These are phyloP conservation scores for Argopecten irradians DNA, from an alignment of 1,140 invertebrate species.

Conservation along the genomic window DNA sequence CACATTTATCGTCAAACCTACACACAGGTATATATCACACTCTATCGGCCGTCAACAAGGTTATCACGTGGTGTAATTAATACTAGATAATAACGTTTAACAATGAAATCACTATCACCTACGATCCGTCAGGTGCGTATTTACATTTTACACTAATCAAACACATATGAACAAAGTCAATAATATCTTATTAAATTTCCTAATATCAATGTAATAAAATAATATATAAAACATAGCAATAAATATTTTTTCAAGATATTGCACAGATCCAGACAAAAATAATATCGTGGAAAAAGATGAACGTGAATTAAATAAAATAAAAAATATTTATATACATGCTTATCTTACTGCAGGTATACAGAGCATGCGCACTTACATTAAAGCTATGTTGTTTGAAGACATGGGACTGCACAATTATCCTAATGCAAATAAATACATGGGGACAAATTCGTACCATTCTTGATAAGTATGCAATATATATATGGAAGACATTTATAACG, in stretches of 20 bases:
- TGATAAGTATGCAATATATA: too few species aligned
- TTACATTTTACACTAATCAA: background rate
- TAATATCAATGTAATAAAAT: background rate
- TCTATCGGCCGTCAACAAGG: background rate
- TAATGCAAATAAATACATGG: background rate
- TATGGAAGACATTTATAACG: background rate
- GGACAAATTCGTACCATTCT: background rate
- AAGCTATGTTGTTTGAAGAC: background rate
- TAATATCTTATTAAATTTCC: background rate
- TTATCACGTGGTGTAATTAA: background rate
- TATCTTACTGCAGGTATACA: background rate
- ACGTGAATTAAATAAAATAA: background rate
- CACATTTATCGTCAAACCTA: background rate
- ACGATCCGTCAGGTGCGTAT: background rate
- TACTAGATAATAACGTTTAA: background rate
- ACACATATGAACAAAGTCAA: background rate
- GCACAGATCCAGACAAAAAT: constrained; percentile 20
- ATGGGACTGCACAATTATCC: background rate
- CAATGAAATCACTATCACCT: background rate
- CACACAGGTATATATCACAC: background rate
- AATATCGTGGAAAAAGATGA: background rate
- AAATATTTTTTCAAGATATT: background rate
- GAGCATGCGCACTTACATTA: background rate
- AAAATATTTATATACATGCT: background rate
- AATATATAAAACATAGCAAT: background rate